Conservation (phyloP, 2,113 vertebrate species). For the Phalacrocorax pelagicus region DNA sequence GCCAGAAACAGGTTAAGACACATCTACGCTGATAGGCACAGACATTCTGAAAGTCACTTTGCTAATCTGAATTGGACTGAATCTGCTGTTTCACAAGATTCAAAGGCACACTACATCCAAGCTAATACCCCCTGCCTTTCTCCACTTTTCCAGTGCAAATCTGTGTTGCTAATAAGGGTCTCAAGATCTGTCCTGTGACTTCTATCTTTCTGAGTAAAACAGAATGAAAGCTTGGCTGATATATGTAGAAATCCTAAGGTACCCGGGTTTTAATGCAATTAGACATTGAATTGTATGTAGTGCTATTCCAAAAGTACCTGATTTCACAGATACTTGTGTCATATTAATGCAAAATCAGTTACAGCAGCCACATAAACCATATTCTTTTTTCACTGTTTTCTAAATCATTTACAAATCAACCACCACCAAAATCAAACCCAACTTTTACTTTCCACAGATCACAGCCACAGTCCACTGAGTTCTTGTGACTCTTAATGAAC, state of each 20-base stretch:
- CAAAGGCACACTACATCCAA: neutral
- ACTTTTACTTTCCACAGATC: neutral
- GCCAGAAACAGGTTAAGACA: neutral
- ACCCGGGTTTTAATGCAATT: neutral
- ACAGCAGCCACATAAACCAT: neutral
- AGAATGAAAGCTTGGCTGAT: neutral
- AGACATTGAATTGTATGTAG: neutral
- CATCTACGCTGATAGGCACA: fast-evolving
- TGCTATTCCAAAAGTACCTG: neutral
- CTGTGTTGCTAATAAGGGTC: neutral
- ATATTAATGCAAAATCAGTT: neutral
- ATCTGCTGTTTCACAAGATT: neutral
- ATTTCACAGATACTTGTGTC: neutral
- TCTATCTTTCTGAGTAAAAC: neutral
- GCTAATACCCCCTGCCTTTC: neutral
- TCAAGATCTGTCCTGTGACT: neutral
- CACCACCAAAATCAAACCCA: neutral
- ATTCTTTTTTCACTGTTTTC: neutral
- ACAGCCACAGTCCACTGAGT: neutral
- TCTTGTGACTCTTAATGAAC: neutral
- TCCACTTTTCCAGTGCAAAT: neutral
- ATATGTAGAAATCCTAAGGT: neutral
- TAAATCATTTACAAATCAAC: neutral
- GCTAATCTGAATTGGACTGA: neutral
- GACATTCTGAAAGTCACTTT: neutral